phyloP scores from a whole-genome alignment of 1,140 invertebrate genomes.

The Orchesella cincta region DNA sequence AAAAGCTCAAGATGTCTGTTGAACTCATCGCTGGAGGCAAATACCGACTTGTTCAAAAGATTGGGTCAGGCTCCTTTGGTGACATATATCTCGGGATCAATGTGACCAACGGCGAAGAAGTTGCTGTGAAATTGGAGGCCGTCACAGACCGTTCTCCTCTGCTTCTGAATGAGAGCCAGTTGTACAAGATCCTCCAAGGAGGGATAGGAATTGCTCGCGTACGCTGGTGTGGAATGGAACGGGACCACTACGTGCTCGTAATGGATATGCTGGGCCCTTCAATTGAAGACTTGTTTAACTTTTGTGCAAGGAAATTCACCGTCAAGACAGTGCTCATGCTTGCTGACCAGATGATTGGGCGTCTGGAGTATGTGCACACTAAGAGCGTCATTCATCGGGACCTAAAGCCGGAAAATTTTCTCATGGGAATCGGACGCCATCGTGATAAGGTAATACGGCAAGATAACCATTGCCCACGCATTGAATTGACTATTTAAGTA shows the following conservation, averaged over 20 bases:
- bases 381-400: constrained; percentile 96
- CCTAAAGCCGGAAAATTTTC: constrained; percentile 95
- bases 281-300: constrained; percentile 94
- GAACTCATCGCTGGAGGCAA: not conserved
- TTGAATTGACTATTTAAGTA: constrained; percentile 3
- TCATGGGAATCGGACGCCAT: constrained; percentile 94
- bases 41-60: constrained; percentile 67
- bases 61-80: constrained; percentile 70
- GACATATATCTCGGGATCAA: constrained; percentile 70
- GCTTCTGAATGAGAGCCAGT: constrained; percentile 90
- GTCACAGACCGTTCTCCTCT: constrained; percentile 90
- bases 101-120: constrained; percentile 68
- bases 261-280: constrained; percentile 95
- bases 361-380: constrained; percentile 91
- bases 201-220: constrained; percentile 94
- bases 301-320: constrained; percentile 91
- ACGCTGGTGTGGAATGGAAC: constrained; percentile 86
- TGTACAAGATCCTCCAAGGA: constrained; percentile 89
- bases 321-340: constrained; percentile 97
- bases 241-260: constrained; percentile 91
- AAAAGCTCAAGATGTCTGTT: too few species aligned
- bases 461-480: not conserved
- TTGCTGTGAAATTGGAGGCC: constrained; percentile 93
- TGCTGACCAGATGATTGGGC: constrained; percentile 87
- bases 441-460: constrained; percentile 74